Evolutionary conservation across 92 coral and sea anemone genomes (phyloP), one percentile per base, ranked within the genome.

Genomic region (Bergia puertoricense): DNA sequence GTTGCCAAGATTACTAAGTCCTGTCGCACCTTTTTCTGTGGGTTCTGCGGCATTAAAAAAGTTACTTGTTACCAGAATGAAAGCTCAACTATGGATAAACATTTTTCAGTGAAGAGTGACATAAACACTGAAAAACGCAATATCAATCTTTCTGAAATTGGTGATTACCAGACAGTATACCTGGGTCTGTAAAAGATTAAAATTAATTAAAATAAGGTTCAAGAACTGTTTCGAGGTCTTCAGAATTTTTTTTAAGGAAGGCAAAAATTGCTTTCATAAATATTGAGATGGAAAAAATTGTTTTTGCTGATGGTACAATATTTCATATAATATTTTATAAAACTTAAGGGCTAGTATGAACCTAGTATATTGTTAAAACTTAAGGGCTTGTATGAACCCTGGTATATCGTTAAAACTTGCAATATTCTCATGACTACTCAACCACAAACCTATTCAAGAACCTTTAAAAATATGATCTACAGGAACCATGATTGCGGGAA

Each of bases 1-100:
- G 89, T 96, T 96, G 83, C 98, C 98, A 85, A 96, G 93, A 91
- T 96, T 96, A 84, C 98, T 96, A 22, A 96, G 90, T 6, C 98
- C 98, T 67, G 98, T 96, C 13, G 97, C 96, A 68, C 98, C 98
- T 86, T 96, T 96, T 88, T 95, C 98, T 62, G 96, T 95, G 3
- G 97, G 96, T 76, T 95, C 98, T 95, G 82, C 37, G 2, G 67
- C 51, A 79, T 69, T 2, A 56, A 46, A 69, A 81, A 22, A 91
- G 69, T 62, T 62, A 62, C 6, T 4, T 22, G 30, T 62, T 62
- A 62, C 30, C 8, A 16, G 10, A 3, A 14, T 11, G 66, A 57
- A 57, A 57, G 16, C 51, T 13, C 13, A 11, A 0, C 1, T 8
- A 0, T 57, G 66, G 66, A 57, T 57, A 57, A 57, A 57, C 66